Percentiles rank a stretch among this genome's conserved stretches.
Evolutionary conservation across 2,113 vertebrate species (phyloP).

Genomic region (Eulacestoma nigropectus): DNA sequence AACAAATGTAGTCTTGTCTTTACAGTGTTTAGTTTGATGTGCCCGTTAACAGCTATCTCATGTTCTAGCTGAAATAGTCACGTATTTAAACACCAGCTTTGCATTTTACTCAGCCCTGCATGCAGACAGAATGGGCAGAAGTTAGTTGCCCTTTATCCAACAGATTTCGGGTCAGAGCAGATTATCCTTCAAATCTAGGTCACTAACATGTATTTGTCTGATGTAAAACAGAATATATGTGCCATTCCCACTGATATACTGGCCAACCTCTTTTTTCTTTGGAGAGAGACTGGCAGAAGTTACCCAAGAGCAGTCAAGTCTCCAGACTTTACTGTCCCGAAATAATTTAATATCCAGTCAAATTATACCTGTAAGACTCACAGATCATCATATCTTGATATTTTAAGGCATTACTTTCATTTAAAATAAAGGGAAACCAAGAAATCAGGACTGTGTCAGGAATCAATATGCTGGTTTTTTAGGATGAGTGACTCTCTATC

Average conservation of each 20-base stretch:
- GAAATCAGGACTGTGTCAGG: not conserved
- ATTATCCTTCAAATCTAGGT: constrained; percentile 25
- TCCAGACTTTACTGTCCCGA: not conserved
- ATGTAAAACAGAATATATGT: not conserved
- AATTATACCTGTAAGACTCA: not conserved
- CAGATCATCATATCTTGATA: not conserved
- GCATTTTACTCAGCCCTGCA: not conserved
- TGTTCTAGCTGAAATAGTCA: not conserved
- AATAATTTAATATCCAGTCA: not conserved
- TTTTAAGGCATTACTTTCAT: not conserved
- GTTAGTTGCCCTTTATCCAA: not conserved
- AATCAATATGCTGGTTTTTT: not conserved
- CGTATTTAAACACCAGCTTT: not conserved
- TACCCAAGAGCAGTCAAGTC: not conserved
- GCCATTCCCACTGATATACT: not conserved
- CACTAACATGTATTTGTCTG: not conserved
- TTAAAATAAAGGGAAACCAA: not conserved
- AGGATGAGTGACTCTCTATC: not conserved
- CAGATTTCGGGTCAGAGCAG: constrained; percentile 4
- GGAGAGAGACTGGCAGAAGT: not conserved
- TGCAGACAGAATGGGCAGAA: not conserved
- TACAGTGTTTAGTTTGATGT: not conserved
- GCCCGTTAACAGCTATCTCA: not conserved
- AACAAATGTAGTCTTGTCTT: not conserved
- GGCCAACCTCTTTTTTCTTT: not conserved